Conservation (phyloP, 2,888 invertebrate genomes). For the Hypselothyrea guttata region DNA sequence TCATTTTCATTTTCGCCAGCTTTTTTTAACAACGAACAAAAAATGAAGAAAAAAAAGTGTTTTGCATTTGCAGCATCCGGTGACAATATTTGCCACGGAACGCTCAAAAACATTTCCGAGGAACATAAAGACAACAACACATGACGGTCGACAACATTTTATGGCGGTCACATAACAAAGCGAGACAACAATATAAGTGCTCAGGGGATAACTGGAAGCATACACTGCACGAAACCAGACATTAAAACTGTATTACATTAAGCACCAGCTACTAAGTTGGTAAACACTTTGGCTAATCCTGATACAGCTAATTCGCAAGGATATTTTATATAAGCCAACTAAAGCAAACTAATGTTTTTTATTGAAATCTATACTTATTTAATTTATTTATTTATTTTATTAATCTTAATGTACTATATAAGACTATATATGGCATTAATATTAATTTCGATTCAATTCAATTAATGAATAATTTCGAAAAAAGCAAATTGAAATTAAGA, state of each 20-base stretch:
- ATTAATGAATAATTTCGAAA: too few relatives aligned
- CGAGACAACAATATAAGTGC: slow-evolving; percentile 40
- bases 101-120: slow-evolving; percentile 51
- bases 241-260: background rate
- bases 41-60: slow-evolving; percentile 52
- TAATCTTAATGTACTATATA: too few relatives aligned
- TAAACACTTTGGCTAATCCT: too few relatives aligned
- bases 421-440: too few relatives aligned
- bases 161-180: slow-evolving; percentile 73
- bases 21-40: slow-evolving; percentile 45
- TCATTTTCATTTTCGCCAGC: slow-evolving; percentile 62
- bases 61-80: slow-evolving; percentile 77
- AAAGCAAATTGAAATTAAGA: too few relatives aligned
- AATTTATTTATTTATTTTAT: too few relatives aligned
- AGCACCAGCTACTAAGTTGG: background rate
- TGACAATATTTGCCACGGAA: slow-evolving; percentile 52
- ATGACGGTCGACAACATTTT: slow-evolving; percentile 61
- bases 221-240: background rate
- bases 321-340: too few relatives aligned
- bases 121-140: slow-evolving; percentile 47
- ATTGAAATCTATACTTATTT: too few relatives aligned
- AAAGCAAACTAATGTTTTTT: too few relatives aligned
- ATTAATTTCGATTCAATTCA: too few relatives aligned
- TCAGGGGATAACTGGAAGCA: background rate
- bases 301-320: too few relatives aligned